Evolutionary conservation across 2,888 invertebrate species (phyloP), one percentile per base, ranked within the genome.

Genomic region (Cheilosia impressa): DNA sequence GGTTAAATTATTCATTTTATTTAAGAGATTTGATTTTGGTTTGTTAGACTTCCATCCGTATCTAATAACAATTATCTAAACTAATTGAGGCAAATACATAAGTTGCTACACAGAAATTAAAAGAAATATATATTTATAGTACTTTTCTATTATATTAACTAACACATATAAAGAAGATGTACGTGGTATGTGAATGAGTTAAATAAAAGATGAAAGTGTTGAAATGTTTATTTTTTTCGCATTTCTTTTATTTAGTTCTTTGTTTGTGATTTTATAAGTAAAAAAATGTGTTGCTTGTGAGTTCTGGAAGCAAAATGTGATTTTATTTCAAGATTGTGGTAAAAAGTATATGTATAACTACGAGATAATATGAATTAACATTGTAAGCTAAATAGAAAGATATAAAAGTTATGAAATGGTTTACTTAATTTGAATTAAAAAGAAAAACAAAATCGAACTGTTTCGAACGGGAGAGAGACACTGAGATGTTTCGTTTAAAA

Each of bases 151-250:
- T 19, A 68, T 53, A 27, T 53, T 13, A 76, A 76, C 85, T 76
- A 81, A 85, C 85, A 85, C 84, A 84, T 58, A 73, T 76, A 72
- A 76, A 69, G 24, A 38, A 80, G 65, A 81, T 85, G 47, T 76
- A 65, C 76, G 57, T 69, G 53, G 45, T 47, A 72, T 81, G 72
- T 77, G 58, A 81, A 81, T 85, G 81, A 84, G 22, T 43, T 38
- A 24, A 55, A 60, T 34, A 38, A 57, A 58, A 69, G 45, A 19
- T 45, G 55, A 38, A 41, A 58, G 19, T 50, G 45, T 31, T 31
- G 53, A 38, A 17, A 55, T 27, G 4, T 4, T 7, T 13, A 45
- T 60, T 68, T 17, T 47, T 38, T 43, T 5, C 15, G 13, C 17
- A 34, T 66, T 66, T 34, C n/a, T 52, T 52, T 34, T 24, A 45